A percentile compares a stretch with the other conserved stretches of the same genome.
These are phyloP conservation scores for Dicyrtomina minuta DNA, from an alignment of 2,888 invertebrate genomes.

Conservation along the genomic window DNA sequence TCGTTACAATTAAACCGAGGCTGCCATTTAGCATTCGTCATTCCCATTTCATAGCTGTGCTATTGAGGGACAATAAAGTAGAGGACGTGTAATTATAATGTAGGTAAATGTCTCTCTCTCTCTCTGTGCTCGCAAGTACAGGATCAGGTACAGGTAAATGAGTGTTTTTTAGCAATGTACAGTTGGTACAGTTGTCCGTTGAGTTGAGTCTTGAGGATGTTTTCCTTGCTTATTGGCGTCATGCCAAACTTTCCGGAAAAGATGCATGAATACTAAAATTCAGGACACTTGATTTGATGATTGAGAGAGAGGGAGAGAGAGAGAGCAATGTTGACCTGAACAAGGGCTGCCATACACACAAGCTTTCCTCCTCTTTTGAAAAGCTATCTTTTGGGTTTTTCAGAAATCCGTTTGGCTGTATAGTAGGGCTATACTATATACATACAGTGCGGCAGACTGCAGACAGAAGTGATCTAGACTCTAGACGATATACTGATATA, in stretches of 20 bases:
- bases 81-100: background rate
- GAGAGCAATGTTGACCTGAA: slow-evolving; percentile 19
- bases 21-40: no score
- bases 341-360: background rate
- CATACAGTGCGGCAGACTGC: no score
- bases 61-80: background rate
- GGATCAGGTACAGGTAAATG: background rate
- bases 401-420: no score
- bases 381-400: slow-evolving; percentile 11
- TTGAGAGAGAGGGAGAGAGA: background rate
- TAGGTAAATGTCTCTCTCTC: background rate
- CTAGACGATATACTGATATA: no score
- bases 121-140: background rate
- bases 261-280: slow-evolving; percentile 24
- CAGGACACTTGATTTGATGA: slow-evolving; percentile 21
- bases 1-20: no score
- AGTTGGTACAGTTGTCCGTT: background rate
- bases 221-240: background rate
- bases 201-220: background rate
- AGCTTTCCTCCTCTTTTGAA: slow-evolving; percentile 8
- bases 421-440: no score
- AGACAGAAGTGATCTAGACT: no score
- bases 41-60: no score
- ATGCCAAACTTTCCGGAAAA: slow-evolving; percentile 25
- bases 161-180: no score